A percentile compares a stretch with the other conserved stretches of the same genome.
Evolutionary conservation across 2,888 invertebrate species (phyloP).

Genomic region (Cryptus armator): DNA sequence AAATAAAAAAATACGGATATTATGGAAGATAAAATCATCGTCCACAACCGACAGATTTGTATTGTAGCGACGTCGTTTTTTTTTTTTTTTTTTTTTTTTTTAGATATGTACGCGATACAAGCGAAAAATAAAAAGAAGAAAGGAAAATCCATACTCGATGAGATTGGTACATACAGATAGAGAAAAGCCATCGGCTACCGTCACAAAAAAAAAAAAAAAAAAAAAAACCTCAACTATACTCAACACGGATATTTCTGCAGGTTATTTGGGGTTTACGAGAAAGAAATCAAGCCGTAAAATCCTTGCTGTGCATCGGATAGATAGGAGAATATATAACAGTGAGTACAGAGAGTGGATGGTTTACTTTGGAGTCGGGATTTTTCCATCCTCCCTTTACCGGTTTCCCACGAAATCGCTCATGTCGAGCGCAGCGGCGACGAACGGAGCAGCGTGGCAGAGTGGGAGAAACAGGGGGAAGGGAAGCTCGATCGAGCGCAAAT

Average conservation of each 20-base stretch:
- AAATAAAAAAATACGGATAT: background rate
- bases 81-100: background rate
- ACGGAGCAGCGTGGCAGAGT: background rate
- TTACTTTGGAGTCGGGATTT: slow-evolving; percentile 58
- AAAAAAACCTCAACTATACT: background rate
- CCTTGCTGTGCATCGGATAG: background rate
- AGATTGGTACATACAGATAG: background rate
- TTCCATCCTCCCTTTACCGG: slow-evolving; percentile 37
- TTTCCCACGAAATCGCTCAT: slow-evolving; percentile 52
- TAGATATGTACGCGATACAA: background rate
- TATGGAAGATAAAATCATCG: background rate
- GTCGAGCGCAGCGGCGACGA: slow-evolving; percentile 47
- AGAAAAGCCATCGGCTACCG: slow-evolving; percentile 2
- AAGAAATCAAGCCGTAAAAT: slow-evolving; percentile 54
- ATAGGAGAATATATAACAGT: background rate
- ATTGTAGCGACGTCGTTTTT: background rate
- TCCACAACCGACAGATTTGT: background rate
- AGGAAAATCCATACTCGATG: background rate
- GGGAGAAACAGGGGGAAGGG: slow-evolving; percentile 8
- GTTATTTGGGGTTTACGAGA: slow-evolving; percentile 31
- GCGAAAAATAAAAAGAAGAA: background rate
- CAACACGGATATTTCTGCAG: slow-evolving; percentile 29
- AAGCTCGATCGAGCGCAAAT: slow-evolving; percentile 60
- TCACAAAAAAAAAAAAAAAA: background rate
- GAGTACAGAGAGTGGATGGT: slow-evolving; percentile 24